Evolutionary conservation across 2,797 vertebrate species (phyloP), one percentile per base, ranked within the genome.

Genomic region (Manis pentadactyla): DNA sequence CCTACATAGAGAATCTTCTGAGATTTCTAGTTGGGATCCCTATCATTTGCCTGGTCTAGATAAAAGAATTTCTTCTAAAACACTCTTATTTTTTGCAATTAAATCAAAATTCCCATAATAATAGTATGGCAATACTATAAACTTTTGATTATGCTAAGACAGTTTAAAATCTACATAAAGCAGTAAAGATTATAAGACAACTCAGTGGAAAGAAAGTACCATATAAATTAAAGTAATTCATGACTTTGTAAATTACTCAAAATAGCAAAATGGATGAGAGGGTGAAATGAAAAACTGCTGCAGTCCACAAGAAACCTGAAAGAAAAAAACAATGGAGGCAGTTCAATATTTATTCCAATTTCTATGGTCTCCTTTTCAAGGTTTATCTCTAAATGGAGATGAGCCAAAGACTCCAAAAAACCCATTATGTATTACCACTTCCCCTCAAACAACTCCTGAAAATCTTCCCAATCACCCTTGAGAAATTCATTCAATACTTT

Each of bases 171-270:
- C 59, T 84, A 1, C 57, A 96, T 64, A 64, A 34, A 91, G 75
- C 64, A 81, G n/a, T 75, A 87, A 94, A 94, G 21, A 79, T 75
- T 69, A 89, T 96, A 97, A 91, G 34, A 77, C 51, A 94, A 88
- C 10, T 92, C 37, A 85, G 68, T 55, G 66, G 46, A 64, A 86
- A 90, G 46, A 96, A 97, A 96, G 81, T 31, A 85, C 25, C 39
- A 23, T 15, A 15, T 85, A 83, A 64, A 31, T 61, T 68, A 69
- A 95, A 96, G 95, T 83, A 64, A 96, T 79, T 93, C 69, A 95
- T 75, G 96, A 89, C n/a, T 74, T 92, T 73, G n/a, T 73, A 93
- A 94, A 74, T 68, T 77, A 85, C 68, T 74, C 73, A 90, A 95
- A 96, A 85, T 9, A 94, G 82, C 31, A 92, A 94, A 95, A 96